These are phyloP conservation scores for Phataginus tricuspis DNA, from an alignment of 2,797 vertebrate species.

Conservation along the genomic window DNA sequence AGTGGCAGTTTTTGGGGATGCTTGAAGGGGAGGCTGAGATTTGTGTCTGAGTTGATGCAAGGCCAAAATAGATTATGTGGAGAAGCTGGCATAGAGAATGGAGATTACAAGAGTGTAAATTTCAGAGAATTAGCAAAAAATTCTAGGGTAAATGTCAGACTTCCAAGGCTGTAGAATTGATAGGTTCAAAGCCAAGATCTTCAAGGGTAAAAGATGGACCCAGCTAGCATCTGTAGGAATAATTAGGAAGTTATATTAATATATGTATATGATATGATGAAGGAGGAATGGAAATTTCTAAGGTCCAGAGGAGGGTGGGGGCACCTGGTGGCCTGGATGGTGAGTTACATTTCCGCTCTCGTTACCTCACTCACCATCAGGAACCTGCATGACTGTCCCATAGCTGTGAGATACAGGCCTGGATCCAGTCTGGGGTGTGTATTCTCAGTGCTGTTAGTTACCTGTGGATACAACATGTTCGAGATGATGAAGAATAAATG, in stretches of 20 bases:
- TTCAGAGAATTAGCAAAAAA: not conserved
- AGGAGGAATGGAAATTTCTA: not conserved
- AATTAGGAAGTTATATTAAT: not conserved
- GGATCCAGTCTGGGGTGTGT: not conserved
- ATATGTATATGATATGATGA: not conserved
- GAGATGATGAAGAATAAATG: not conserved
- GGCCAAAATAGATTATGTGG: not conserved
- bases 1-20: not conserved
- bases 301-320: not conserved
- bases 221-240: not conserved
- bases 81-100: not conserved
- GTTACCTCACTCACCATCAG: not conserved
- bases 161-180: not conserved
- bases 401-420: no score
- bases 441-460: no score
- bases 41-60: not conserved
- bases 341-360: not conserved
- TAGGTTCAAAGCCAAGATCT: not conserved
- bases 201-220: not conserved
- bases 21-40: not conserved
- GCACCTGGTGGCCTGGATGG: not conserved
- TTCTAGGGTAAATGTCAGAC: not conserved
- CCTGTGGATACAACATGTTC: not conserved
- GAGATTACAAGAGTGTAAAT: not conserved
- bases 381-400: not conserved